Conservation (phyloP, 2,888 invertebrate species). For the Heterodera filipjevi region DNA sequence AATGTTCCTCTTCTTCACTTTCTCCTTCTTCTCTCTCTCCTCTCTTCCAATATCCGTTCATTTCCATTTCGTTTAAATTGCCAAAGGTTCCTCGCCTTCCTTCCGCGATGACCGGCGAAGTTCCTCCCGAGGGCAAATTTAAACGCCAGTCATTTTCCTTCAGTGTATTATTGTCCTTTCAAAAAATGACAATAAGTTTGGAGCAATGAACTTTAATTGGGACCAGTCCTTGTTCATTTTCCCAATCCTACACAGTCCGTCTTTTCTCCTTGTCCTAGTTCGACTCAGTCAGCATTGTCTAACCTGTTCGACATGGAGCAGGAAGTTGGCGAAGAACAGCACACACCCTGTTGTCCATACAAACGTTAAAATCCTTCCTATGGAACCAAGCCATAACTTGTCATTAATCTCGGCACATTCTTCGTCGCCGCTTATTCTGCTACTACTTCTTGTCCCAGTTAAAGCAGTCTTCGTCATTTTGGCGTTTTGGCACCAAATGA, state of each 20-base stretch:
- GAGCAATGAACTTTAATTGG: too few relatives aligned
- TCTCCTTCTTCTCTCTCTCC: neutral
- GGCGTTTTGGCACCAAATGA: neutral
- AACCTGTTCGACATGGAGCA: slow-evolving; percentile 3
- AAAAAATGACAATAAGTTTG: too few relatives aligned
- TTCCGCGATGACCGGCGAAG: neutral
- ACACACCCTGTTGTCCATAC: slow-evolving; percentile 2
- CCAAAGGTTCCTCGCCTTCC: neutral
- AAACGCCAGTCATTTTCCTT: neutral
- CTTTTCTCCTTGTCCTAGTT: too few relatives aligned
- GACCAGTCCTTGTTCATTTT: too few relatives aligned
- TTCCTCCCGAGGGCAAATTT: neutral
- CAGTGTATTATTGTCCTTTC: neutral
- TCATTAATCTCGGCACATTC: neutral
- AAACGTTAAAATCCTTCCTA: neutral
- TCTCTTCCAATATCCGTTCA: neutral
- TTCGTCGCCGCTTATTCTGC: neutral
- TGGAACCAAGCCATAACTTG: neutral
- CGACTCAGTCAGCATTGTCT: neutral
- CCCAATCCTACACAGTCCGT: too few relatives aligned
- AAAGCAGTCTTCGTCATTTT: neutral
- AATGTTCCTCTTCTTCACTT: neutral
- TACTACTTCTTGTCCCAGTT: neutral
- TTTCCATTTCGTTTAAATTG: neutral
- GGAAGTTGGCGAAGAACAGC: neutral